Percentiles rank a stretch among this genome's conserved stretches.
phyloP scores from a whole-genome alignment of 2,888 invertebrate species.

The Nudaria mundana region DNA sequence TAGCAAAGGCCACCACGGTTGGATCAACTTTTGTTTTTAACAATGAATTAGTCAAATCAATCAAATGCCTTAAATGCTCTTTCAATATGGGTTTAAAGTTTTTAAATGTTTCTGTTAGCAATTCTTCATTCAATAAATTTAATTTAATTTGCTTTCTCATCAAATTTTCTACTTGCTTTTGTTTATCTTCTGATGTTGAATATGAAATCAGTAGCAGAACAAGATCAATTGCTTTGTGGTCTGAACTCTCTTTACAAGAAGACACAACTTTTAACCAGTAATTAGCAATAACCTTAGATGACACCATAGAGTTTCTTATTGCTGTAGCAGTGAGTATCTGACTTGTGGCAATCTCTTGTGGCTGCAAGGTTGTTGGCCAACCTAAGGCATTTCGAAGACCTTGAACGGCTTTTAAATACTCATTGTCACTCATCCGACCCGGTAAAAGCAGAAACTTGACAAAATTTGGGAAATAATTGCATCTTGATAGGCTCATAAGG shows the following conservation, averaged over 20 bases:
- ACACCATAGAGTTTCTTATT: conserved; percentile 78
- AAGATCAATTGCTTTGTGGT: conserved; percentile 85
- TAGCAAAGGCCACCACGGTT: conserved; percentile 80
- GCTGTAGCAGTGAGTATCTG: conserved; percentile 82
- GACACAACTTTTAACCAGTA: conserved; percentile 82
- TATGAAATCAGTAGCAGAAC: conserved; percentile 84
- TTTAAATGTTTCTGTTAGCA: conserved; percentile 79
- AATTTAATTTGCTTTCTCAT: conserved; percentile 83
- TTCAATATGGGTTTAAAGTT: conserved; percentile 79
- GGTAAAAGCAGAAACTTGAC: conserved; percentile 81
- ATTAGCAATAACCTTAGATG: conserved; percentile 78
- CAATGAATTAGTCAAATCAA: conserved; percentile 80
- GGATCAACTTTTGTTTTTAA: conserved; percentile 74
- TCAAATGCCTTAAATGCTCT: conserved; percentile 76
- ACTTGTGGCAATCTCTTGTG: conserved; percentile 78
- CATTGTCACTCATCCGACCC: conserved; percentile 57
- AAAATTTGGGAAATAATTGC: conserved; percentile 76
- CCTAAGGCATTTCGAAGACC: conserved; percentile 76
- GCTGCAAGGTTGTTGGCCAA: conserved; percentile 62
- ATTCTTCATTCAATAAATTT: conserved; percentile 79
- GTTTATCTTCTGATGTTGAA: conserved; percentile 81
- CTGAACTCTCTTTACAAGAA: conserved; percentile 65
- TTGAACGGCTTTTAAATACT: conserved; percentile 62
- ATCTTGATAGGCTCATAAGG: conserved; percentile 68
- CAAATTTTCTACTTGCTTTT: conserved; percentile 81